Evolutionary conservation across 2,888 invertebrate species (phyloP).

Genomic region (Patella depressa): DNA sequence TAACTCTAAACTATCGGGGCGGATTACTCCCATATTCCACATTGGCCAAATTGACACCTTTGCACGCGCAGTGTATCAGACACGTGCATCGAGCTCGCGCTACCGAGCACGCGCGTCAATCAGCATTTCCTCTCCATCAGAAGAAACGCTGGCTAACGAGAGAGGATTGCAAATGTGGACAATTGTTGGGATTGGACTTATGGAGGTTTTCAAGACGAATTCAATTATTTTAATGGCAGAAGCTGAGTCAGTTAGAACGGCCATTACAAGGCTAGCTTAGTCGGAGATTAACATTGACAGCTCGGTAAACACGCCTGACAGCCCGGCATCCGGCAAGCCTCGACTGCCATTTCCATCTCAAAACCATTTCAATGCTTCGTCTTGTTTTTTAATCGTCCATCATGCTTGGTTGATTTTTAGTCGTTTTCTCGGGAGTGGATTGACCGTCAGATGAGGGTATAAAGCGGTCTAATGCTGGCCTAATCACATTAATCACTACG

Average conservation of each 20-base stretch:
- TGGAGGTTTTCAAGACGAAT: constrained; percentile 4
- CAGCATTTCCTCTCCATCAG: constrained; percentile 2
- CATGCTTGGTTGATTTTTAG: constrained; percentile 7
- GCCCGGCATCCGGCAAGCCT: neutral
- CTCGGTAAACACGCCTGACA: constrained; percentile 6
- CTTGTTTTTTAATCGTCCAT: neutral
- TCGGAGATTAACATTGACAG: neutral
- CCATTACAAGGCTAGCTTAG: neutral
- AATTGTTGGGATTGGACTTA: neutral
- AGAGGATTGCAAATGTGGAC: neutral
- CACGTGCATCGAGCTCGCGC: constrained; percentile 6
- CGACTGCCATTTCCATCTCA: neutral
- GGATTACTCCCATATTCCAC: neutral
- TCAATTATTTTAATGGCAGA: neutral
- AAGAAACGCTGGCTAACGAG: neutral
- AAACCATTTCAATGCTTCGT: no score
- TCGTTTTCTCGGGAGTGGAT: neutral
- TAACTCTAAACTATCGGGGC: neutral
- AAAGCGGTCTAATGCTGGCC: neutral
- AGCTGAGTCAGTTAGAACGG: constrained; percentile 7
- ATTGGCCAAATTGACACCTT: neutral
- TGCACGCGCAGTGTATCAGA: constrained; percentile 4
- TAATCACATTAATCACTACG: constrained; percentile 10
- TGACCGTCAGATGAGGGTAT: constrained; percentile 5
- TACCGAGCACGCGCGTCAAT: constrained; percentile 9